These are phyloP conservation scores for Goniozus legneri DNA, from an alignment of 1,140 invertebrate genomes.

Conservation along the genomic window DNA sequence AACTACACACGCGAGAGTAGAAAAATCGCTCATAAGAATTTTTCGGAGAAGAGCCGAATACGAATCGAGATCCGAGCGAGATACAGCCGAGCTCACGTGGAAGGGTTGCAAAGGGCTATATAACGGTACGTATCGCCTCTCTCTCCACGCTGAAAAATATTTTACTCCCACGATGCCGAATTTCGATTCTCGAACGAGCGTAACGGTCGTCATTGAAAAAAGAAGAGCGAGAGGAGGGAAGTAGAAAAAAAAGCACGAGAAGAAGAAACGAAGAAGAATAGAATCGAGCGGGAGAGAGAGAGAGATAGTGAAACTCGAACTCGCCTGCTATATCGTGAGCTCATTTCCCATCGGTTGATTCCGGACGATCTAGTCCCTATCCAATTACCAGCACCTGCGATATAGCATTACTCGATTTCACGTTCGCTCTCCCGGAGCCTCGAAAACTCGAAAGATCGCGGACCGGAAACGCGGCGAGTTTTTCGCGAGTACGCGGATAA, in stretches of 20 bases:
- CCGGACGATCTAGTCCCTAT: too few species aligned
- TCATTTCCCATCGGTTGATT: slow-evolving; percentile 26
- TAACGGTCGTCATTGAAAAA: slow-evolving; percentile 20
- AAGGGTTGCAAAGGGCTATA: slow-evolving; percentile 23
- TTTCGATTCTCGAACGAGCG: slow-evolving; percentile 12
- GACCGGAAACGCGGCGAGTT: not conserved
- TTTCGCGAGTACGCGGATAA: slow-evolving; percentile 20
- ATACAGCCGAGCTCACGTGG: too few species aligned
- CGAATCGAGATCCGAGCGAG: too few species aligned
- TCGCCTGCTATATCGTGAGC: slow-evolving; percentile 18
- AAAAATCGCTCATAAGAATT: too few species aligned
- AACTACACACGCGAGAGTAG: too few species aligned
- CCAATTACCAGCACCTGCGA: too few species aligned
- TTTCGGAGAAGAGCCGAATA: too few species aligned
- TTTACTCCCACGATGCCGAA: slow-evolving; percentile 24
- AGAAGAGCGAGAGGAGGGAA: not conserved
- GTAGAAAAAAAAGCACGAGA: not conserved
- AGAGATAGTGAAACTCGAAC: slow-evolving; percentile 27
- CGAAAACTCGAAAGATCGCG: too few species aligned
- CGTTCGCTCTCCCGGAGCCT: too few species aligned
- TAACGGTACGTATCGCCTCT: slow-evolving; percentile 36
- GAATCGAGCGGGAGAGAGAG: not conserved
- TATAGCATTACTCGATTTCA: not conserved
- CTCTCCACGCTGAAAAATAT: too few species aligned
- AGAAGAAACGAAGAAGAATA: not conserved